These are phyloP conservation scores for Drosophila testacea DNA, from an alignment of 2,888 invertebrate genomes.

Conservation along the genomic window DNA sequence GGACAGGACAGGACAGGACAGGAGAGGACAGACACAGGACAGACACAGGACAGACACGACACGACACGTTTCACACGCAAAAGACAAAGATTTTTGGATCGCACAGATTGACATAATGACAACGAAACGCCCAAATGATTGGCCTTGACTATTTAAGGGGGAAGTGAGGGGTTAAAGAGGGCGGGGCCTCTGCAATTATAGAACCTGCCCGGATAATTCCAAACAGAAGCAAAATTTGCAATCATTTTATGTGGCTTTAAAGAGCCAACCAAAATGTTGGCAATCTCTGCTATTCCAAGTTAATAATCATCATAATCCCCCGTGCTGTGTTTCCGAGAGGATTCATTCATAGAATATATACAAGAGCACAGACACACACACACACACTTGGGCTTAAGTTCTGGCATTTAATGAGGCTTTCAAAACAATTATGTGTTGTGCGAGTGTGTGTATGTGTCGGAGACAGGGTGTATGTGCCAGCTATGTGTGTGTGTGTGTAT, in stretches of 20 bases:
- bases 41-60: slow-evolving; percentile 1
- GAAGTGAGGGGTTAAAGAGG: background rate
- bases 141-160: slow-evolving; percentile 52
- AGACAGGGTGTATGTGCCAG: slow-evolving; percentile 24
- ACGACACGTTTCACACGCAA: slow-evolving; percentile 54
- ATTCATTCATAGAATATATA: slow-evolving; percentile 7
- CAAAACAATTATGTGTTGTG: slow-evolving; percentile 73
- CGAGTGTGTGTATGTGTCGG: slow-evolving; percentile 13
- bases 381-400: slow-evolving; percentile 60
- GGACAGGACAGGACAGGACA: slow-evolving; percentile 2
- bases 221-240: slow-evolving; percentile 63
- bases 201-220: slow-evolving; percentile 63
- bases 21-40: background rate
- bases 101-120: slow-evolving; percentile 78
- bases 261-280: slow-evolving; percentile 43
- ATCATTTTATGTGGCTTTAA: slow-evolving; percentile 65
- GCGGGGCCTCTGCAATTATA: slow-evolving; percentile 56
- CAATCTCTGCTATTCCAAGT: slow-evolving; percentile 54
- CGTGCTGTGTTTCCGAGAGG: slow-evolving; percentile 39
- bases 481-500: slow-evolving; percentile 28
- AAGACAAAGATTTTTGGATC: slow-evolving; percentile 53
- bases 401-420: slow-evolving; percentile 81
- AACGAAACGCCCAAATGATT: slow-evolving; percentile 76
- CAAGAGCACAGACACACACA: background rate
- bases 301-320: slow-evolving; percentile 74